A percentile compares a stretch with the other conserved stretches of the same genome.
Evolutionary conservation across 2,888 invertebrate genomes (phyloP).

Genomic region (Brachycybe producta): DNA sequence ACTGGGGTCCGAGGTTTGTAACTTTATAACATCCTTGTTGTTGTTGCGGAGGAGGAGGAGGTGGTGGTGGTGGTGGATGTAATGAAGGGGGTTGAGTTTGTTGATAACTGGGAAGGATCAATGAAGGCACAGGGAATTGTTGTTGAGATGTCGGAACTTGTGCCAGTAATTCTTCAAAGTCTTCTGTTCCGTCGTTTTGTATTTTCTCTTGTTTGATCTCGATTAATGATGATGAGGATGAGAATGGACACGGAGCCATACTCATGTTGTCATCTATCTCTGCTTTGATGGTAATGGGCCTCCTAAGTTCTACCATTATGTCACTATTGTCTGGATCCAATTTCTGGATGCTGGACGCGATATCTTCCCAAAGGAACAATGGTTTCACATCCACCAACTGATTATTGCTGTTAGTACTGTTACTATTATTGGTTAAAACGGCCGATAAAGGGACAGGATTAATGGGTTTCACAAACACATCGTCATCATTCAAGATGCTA

Average conservation of each 20-base stretch:
- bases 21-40: constrained; percentile 14
- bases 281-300: constrained; percentile 15
- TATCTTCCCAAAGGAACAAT: constrained; percentile 68
- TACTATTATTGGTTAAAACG: not conserved
- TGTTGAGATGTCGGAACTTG: constrained; percentile 29
- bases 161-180: constrained; percentile 30
- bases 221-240: constrained; percentile 1
- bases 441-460: not conserved
- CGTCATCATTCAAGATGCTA: constrained; percentile 45
- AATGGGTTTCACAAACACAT: constrained; percentile 57
- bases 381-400: constrained; percentile 5
- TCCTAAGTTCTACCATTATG: constrained; percentile 43
- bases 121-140: constrained; percentile 21
- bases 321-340: constrained; percentile 81
- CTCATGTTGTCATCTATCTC: constrained; percentile 10
- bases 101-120: constrained; percentile 14
- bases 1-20: constrained; percentile 20
- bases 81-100: constrained; percentile 23
- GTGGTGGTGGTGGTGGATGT: constrained; percentile 30
- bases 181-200: constrained; percentile 28
- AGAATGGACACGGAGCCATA: constrained; percentile 19
- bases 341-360: constrained; percentile 77
- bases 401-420: not conserved
- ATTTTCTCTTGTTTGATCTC: constrained; percentile 6
- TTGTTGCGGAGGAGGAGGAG: constrained; percentile 27